Evolutionary conservation across 2,888 invertebrate species (phyloP), one percentile per base, ranked within the genome.

Genomic region (Laothoe populi): DNA sequence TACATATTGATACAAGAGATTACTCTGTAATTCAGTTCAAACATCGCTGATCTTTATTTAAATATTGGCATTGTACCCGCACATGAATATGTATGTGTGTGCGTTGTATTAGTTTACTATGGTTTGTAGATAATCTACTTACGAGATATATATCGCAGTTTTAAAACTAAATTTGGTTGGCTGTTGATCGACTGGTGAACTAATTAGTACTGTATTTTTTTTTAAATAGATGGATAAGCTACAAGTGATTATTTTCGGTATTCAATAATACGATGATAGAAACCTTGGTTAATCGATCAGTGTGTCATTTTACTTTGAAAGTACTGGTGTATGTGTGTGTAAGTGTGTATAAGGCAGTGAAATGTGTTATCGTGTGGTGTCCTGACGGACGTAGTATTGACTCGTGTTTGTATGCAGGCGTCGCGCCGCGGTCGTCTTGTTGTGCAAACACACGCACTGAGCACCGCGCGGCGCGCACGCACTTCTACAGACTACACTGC

Each of bases 371-470:
- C 4, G 42, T 42, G 8, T 19, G 16, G 21, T 11, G 31, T 13
- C 10, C 26, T 44, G 26, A 21, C 26, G 10, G 26, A 8, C 16
- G 4, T 26, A 13, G 11, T 31, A 10, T 40, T 26, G 42, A n/a
- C 40, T 11, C n/a, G 44, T 19, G 19, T 59, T 59, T 19, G 59
- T 59, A 59, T 59, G 59, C 59, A 26, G 44, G 44, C 42, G 26
- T 38, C 38, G 38, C 8, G 11, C 21, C n/a, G n/a, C n/a, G n/a
- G n/a, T n/a, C n/a, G n/a, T 57, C 19, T 10, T 11, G 38, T 57
- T 57, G 38, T 35, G 57, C 35, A 57, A 57, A n/a, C n/a, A n/a
- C n/a, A n/a, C n/a, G 35, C 19, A 21, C 38, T 8, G 13, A 13
- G 23, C 23, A 23, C 16, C 11, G 4, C 46, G 23, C 45, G 46